Percentiles rank a stretch among this genome's conserved stretches.
Conservation (phyloP, 2,888 invertebrate species). For the Steromphala cineraria region DNA sequence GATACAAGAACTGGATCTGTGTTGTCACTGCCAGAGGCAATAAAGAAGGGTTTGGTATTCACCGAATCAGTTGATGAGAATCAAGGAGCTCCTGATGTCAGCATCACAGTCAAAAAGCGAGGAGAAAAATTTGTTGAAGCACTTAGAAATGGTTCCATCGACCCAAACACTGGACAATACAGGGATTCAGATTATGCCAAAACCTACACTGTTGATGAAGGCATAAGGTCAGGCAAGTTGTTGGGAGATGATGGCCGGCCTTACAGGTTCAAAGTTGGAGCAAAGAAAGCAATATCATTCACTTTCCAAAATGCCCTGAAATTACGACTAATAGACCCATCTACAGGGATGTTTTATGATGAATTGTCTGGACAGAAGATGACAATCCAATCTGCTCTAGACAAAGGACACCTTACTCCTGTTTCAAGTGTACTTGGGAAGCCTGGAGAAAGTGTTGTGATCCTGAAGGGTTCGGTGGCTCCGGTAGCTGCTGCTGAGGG, state of each 20-base stretch:
- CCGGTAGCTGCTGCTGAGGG: constrained; percentile 33
- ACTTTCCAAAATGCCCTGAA: constrained; percentile 82
- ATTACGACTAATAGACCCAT: constrained; percentile 86
- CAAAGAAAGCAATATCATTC: constrained; percentile 64
- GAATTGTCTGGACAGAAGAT: constrained; percentile 80
- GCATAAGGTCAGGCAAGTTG: constrained; percentile 75
- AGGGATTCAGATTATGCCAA: constrained; percentile 87
- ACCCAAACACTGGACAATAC: constrained; percentile 76
- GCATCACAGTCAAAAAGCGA: constrained; percentile 40
- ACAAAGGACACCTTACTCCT: constrained; percentile 74
- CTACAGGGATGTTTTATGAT: constrained; percentile 83
- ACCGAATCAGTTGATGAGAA: constrained; percentile 52
- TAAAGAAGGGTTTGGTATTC: constrained; percentile 87
- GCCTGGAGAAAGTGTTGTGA: constrained; percentile 55
- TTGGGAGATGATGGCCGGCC: constrained; percentile 55
- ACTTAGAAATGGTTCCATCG: constrained; percentile 84
- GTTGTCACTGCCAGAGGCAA: constrained; percentile 90
- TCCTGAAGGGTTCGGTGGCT: constrained; percentile 58
- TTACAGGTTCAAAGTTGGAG: constrained; percentile 63
- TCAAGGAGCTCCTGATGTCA: constrained; percentile 20
- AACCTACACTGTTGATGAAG: constrained; percentile 90
- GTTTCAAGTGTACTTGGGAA: constrained; percentile 44
- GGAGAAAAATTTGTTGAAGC: constrained; percentile 82
- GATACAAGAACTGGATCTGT: constrained; percentile 87
- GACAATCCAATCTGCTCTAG: constrained; percentile 85